phyloP scores from a whole-genome alignment of 1,140 invertebrate genomes.

The Copidosoma floridanum region DNA sequence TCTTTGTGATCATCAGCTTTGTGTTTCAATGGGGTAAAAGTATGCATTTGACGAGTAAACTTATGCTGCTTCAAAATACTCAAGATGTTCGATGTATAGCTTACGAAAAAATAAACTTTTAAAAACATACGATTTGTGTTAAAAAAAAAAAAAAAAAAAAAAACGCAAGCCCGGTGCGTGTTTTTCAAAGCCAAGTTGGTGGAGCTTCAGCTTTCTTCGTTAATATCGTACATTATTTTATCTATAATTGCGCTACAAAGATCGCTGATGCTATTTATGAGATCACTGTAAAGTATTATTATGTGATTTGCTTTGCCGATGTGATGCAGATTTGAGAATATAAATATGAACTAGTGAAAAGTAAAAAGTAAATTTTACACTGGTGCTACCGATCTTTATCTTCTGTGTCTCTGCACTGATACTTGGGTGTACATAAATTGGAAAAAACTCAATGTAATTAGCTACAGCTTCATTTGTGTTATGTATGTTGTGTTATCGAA shows the following conservation, averaged over 20 bases:
- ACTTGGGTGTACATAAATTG: slow-evolving; percentile 26
- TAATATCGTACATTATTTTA: too few relatives aligned
- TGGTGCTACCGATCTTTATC: slow-evolving; percentile 45
- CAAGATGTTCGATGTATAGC: too few relatives aligned
- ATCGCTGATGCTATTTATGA: slow-evolving; percentile 42
- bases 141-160: too few relatives aligned
- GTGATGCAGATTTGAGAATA: too few relatives aligned
- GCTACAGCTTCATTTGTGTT: slow-evolving; percentile 46
- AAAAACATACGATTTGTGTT: too few relatives aligned
- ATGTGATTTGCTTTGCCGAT: slow-evolving; percentile 51
- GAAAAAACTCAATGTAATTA: slow-evolving; percentile 52
- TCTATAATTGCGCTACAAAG: slow-evolving; percentile 31
- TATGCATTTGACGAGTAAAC: too few relatives aligned
- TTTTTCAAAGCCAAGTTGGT: slow-evolving; percentile 14
- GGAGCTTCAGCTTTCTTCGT: slow-evolving; percentile 35
- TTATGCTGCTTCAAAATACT: too few relatives aligned
- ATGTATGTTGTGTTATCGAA: not conserved
- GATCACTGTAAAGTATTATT: slow-evolving; percentile 45
- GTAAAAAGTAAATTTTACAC: too few relatives aligned
- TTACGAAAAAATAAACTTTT: too few relatives aligned
- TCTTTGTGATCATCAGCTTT: not conserved
- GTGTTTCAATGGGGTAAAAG: too few relatives aligned
- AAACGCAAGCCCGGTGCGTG: slow-evolving; percentile 11
- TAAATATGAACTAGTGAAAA: too few relatives aligned
- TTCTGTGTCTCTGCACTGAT: slow-evolving; percentile 45